Base-by-base conservation (phyloP, 2,888 invertebrate species). In the Thecocarcelia acutangulata region DNA sequence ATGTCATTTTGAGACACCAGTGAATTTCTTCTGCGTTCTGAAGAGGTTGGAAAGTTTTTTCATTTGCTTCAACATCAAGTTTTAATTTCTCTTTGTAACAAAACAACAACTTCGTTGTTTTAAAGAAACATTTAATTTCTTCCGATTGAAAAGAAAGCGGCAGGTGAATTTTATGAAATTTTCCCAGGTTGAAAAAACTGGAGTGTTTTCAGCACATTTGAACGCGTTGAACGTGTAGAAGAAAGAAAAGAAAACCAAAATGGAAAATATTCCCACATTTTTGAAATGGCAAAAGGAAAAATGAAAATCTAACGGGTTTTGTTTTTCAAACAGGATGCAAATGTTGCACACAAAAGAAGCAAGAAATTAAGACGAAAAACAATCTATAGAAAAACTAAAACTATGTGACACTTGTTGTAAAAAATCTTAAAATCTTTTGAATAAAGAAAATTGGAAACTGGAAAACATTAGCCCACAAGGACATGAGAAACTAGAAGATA, bases 131-230 rank as follows among this genome's bases (percentile, higher is more conserved):
- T 54, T 46, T 66, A 44, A 64, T 81, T 63, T 80, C 69, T 66
- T 61, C 73, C 48, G 48, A 74, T 72, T 56, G 48, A 28, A 59
- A 75, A 17, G 44, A 59, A 37, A 74, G 69, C 59, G 69, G 76
- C 80, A 83, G 78, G 69, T 84, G 80, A 70, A 74, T 78, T 56
- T 56, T 12, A 77, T 42, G 52, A 61, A 69, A 72, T 70, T 69
- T 84, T 84, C 84, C 69, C 83, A 83, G 50, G 44, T 68, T 59
- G 6, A 28, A 75, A n/a, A 33, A 0, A 46, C 24, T 50, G 11
- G 19, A n/a, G 17, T n/a, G n/a, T 44, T 48, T 17, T 28, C 28
- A 28, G 56, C 46, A 58, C 6, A 33, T n/a, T n/a, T n/a, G n/a
- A 3, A 12, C 61, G 61, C 44, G 33, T 48, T 54, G 69, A 66